phyloP scores from a whole-genome alignment of 2,888 invertebrate genomes.

The Galerucella nymphaeae region DNA sequence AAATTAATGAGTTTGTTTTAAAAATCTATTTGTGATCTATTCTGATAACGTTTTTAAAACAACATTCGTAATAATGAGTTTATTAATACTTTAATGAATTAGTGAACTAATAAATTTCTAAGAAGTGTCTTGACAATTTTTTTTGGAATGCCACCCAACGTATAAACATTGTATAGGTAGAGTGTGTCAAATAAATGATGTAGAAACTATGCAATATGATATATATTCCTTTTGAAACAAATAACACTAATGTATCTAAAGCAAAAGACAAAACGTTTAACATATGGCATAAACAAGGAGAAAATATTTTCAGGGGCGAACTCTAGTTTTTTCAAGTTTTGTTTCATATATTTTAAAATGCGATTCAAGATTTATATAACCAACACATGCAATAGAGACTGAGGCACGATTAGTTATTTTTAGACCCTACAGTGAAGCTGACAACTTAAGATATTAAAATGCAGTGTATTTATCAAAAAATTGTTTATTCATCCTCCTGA shows the following conservation, averaged over 20 bases:
- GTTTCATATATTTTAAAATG: too few relatives aligned
- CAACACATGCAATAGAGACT: too few relatives aligned
- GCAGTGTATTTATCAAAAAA: too few relatives aligned
- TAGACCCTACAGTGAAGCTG: too few relatives aligned
- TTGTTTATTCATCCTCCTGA: too few relatives aligned
- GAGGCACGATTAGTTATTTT: too few relatives aligned
- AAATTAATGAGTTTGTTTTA: not conserved
- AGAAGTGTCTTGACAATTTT: slow-evolving; percentile 1
- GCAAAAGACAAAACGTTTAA: slow-evolving; percentile 25
- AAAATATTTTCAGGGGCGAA: slow-evolving; percentile 7
- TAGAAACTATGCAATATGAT: slow-evolving; percentile 42
- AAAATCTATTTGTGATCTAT: not conserved
- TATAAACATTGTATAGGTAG: slow-evolving; percentile 34
- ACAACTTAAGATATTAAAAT: too few relatives aligned
- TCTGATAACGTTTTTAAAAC: not conserved
- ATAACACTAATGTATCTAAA: slow-evolving; percentile 38
- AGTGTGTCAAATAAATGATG: slow-evolving; percentile 36
- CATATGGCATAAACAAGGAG: slow-evolving; percentile 10
- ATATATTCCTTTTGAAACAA: slow-evolving; percentile 43
- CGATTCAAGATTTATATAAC: too few relatives aligned
- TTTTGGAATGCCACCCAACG: slow-evolving; percentile 38
- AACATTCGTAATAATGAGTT: not conserved
- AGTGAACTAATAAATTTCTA: not conserved
- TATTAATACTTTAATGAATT: not conserved
- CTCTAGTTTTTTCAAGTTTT: not conserved